Evolutionary conservation across 1,140 invertebrate species (phyloP).

Genomic region (Radopholus similis): DNA sequence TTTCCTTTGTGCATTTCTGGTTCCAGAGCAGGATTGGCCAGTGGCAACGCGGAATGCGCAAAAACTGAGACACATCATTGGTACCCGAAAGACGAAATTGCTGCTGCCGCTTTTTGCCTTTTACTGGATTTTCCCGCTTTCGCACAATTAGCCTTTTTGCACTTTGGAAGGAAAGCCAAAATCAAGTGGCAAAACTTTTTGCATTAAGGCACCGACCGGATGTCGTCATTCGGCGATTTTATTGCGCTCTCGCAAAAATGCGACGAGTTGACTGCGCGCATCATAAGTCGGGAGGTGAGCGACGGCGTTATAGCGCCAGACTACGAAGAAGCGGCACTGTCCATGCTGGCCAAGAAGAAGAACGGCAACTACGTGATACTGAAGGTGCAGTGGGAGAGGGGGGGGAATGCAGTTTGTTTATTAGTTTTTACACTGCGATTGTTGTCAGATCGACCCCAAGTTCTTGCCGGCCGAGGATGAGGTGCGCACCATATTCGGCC

Average conservation of each 20-base stretch:
- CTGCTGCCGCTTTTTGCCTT: not conserved
- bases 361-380: conserved; percentile 85
- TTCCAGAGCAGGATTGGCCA: conserved; percentile 23
- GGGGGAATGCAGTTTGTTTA: not conserved
- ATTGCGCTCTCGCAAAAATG: conserved; percentile 86
- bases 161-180: no score
- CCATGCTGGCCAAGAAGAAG: conserved; percentile 90
- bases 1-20: conserved; percentile 18
- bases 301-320: conserved; percentile 94
- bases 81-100: not conserved
- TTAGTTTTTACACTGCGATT: not conserved
- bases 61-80: conserved; percentile 22
- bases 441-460: conserved; percentile 75
- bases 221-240: conserved; percentile 99
- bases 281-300: conserved; percentile 76
- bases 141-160: not conserved
- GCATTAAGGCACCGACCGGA: conserved; percentile 80
- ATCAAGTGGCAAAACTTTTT: conserved; percentile 5
- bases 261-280: conserved; percentile 76
- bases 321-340: conserved; percentile 77
- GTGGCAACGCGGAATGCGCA: not conserved
- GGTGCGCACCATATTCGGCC: conserved; percentile 80
- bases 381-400: conserved; percentile 63
- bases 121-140: not conserved
- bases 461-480: conserved; percentile 79